These are phyloP conservation scores for Cygnus atratus DNA, from an alignment of 2,113 vertebrate species.

Conservation along the genomic window DNA sequence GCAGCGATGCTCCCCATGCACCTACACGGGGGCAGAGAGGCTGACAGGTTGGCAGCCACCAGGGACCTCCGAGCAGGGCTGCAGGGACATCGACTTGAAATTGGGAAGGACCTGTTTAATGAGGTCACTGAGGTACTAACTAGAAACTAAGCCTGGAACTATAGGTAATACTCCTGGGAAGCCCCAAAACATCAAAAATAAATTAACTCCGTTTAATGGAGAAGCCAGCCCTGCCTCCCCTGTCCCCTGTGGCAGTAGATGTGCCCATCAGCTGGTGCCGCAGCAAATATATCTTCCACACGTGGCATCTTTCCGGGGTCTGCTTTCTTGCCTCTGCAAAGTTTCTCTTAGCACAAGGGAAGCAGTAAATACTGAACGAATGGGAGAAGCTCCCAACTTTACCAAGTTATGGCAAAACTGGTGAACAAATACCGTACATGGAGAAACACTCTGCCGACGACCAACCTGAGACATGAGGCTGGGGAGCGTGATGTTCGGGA, in stretches of 20 bases:
- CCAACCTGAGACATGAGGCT: neutral
- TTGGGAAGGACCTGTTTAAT: conserved; percentile 49
- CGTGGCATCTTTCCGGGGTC: neutral
- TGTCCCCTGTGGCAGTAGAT: neutral
- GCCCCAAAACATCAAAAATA: conserved; percentile 59
- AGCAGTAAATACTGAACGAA: neutral
- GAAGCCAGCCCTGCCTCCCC: neutral
- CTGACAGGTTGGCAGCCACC: conserved; percentile 3
- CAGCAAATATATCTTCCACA: rapidly evolving
- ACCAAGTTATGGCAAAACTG: neutral
- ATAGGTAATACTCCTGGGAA: conserved; percentile 53
- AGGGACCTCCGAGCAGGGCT: neutral
- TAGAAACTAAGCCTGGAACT: conserved; percentile 47
- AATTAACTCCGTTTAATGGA: conserved; percentile 44
- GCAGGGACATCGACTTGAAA: conserved; percentile 4
- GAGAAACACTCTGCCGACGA: neutral
- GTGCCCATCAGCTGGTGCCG: neutral
- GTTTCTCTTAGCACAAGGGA: neutral
- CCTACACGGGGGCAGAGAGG: neutral
- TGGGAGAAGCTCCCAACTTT: neutral
- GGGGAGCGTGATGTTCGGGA: neutral
- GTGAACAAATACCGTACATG: neutral
- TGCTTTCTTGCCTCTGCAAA: neutral
- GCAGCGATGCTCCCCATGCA: neutral
- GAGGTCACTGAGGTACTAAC: conserved; percentile 54